Percentiles rank a stretch among this genome's conserved stretches.
Conservation (phyloP, 2,888 invertebrate species). For the Epinotia demarniana region DNA sequence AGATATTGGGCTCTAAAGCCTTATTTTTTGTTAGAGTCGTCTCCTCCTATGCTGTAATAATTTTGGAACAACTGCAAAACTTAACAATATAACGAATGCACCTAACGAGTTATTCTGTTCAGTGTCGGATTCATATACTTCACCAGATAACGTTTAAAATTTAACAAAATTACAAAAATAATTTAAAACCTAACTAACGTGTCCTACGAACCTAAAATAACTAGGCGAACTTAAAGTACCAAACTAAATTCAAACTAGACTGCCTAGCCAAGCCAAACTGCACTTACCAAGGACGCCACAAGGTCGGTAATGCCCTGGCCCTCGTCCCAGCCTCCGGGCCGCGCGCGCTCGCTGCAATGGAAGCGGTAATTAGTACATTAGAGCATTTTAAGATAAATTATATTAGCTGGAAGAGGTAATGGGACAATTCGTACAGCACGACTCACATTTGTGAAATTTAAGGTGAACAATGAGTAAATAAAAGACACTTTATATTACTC, state of each 20-base stretch:
- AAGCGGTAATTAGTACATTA: slow-evolving; percentile 41
- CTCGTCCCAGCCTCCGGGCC: slow-evolving; percentile 69
- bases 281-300: slow-evolving; percentile 73
- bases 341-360: slow-evolving; percentile 75
- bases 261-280: slow-evolving; percentile 14
- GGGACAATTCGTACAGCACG: slow-evolving; percentile 7
- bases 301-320: slow-evolving; percentile 69
- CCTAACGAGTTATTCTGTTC: too few species aligned
- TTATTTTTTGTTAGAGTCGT: too few species aligned
- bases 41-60: too few species aligned
- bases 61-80: too few species aligned
- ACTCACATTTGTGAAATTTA: not conserved
- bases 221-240: not conserved
- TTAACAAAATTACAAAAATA: too few species aligned
- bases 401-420: slow-evolving; percentile 25
- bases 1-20: too few species aligned
- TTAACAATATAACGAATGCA: too few species aligned
- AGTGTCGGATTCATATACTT: too few species aligned
- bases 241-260: slow-evolving; percentile 5
- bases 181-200: not conserved
- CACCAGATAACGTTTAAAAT: too few species aligned
- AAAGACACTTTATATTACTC: too few species aligned
- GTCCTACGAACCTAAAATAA: slow-evolving; percentile 8
- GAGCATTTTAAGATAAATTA: slow-evolving; percentile 28
- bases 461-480: not conserved